Base-by-base conservation (phyloP, 2,113 vertebrate species). In the Forbesichthys papilliferus region DNA sequence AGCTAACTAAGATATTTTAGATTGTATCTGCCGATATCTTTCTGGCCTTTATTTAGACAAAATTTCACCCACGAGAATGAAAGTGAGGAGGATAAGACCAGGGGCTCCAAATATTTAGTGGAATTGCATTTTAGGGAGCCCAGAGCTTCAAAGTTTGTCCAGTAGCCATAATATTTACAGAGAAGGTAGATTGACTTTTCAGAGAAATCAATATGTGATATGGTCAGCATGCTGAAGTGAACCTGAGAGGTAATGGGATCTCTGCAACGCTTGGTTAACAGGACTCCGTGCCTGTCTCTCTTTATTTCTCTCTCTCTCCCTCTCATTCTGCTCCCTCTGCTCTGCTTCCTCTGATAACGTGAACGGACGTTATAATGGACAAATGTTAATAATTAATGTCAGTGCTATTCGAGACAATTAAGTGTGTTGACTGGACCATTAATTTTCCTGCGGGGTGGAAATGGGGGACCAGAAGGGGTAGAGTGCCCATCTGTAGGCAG, bases 371-470 rank as follows among this genome's bases (percentile, higher is more conserved):
- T 73, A 74, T 62, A 47, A 80, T 52, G 12, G 86, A 85, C 81
- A 88, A 86, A 84, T 88, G 78, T 92, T 91, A 93, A 93, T 93
- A 93, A 94, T 93, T 92, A 91, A 94, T 92, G 86, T 85, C 84
- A 83, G 80, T 88, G 89, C 85, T 92, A 93, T 93, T 90, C 91
- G 87, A 92, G 84, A 89, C 91, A 93, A 95, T 94, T 94, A 94
- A 88, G 86, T 75, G 70, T 48, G 87, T 78, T 75, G 90, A 88
- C 85, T 90, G 83, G 82, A 83, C 84, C 90, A 92, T 93, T 93
- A 72, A 92, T 94, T 92, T 92, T 89, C 86, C 79, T 73, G 57
- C 63, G 61, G 80, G 73, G 56, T 53, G 66, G 51, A 72, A 74
- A 55, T 62, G 48, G 68, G 57, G 62, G 68, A 69, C 53, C 70